Percentiles rank a stretch among this genome's conserved stretches.
Evolutionary conservation across 1,140 invertebrate genomes (phyloP).

Genomic region (Trinorchestia longiramus): DNA sequence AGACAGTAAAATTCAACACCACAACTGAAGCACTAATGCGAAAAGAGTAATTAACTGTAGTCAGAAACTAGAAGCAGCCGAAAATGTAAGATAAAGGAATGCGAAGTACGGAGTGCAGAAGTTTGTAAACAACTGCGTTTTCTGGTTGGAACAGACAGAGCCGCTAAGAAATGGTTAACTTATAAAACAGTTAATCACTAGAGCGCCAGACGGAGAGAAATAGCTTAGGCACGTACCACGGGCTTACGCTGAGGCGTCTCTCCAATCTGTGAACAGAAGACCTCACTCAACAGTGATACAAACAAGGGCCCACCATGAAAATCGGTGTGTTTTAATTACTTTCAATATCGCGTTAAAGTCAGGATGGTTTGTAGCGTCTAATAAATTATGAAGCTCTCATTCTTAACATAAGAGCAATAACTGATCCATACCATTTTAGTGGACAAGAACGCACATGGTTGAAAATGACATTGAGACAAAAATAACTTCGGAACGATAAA

Average conservation of each 20-base stretch:
- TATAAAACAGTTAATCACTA: neutral
- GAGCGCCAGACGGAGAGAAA: neutral
- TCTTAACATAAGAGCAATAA: neutral
- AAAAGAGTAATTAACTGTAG: neutral
- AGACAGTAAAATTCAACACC: neutral
- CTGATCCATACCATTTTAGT: neutral
- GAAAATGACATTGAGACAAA: neutral
- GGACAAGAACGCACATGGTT: neutral
- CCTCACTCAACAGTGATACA: slow-evolving; percentile 30
- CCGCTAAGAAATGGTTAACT: neutral
- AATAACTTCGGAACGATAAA: neutral
- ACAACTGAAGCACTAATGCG: neutral
- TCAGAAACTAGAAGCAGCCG: neutral
- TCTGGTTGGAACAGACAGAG: neutral
- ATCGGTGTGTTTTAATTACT: neutral
- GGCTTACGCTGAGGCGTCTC: slow-evolving; percentile 75
- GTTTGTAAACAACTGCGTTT: neutral
- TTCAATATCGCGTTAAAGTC: neutral
- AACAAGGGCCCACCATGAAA: neutral
- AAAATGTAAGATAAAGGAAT: neutral
- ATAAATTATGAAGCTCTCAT: neutral
- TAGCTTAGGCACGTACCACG: slow-evolving; percentile 71
- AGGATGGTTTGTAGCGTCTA: neutral
- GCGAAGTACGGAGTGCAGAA: neutral
- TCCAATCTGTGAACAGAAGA: slow-evolving; percentile 69